phyloP scores from a whole-genome alignment of 1,140 invertebrate species.

The Papilio aristodemus region DNA sequence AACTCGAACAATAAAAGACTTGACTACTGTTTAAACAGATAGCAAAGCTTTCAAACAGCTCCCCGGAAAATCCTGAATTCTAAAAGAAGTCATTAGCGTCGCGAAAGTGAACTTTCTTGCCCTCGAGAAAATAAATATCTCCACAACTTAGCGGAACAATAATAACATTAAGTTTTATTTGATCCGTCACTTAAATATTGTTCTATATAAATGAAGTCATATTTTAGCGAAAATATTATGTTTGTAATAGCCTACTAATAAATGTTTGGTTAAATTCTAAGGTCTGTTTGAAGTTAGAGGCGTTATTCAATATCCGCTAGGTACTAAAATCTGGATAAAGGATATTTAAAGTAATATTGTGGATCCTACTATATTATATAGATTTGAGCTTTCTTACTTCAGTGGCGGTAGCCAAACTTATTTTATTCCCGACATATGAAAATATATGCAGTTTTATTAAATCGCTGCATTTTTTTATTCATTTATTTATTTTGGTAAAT shows the following conservation, averaged over 20 bases:
- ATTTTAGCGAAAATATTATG: background rate
- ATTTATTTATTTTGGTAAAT: background rate
- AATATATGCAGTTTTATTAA: no score
- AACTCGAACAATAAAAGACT: slow-evolving; percentile 62
- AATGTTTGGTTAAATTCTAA: no score
- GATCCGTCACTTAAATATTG: slow-evolving; percentile 40
- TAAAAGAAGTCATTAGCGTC: slow-evolving; percentile 72
- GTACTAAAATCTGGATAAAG: no score
- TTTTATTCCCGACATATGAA: no score
- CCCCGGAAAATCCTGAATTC: slow-evolving; percentile 57
- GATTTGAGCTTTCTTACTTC: no score
- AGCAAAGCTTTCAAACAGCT: slow-evolving; percentile 58
- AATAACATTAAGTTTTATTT: slow-evolving; percentile 61
- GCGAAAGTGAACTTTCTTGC: slow-evolving; percentile 60
- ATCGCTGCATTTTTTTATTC: background rate
- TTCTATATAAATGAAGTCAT: slow-evolving; percentile 8
- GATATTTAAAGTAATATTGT: no score
- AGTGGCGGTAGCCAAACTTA: no score
- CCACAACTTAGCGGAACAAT: slow-evolving; percentile 52
- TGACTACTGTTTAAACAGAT: slow-evolving; percentile 67
- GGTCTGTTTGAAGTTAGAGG: no score
- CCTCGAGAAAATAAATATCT: slow-evolving; percentile 67
- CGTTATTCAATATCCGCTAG: no score
- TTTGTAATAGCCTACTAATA: no score
- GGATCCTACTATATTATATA: no score